Base-by-base conservation (phyloP, 2,797 vertebrate species). In the Capromys pilorides region DNA sequence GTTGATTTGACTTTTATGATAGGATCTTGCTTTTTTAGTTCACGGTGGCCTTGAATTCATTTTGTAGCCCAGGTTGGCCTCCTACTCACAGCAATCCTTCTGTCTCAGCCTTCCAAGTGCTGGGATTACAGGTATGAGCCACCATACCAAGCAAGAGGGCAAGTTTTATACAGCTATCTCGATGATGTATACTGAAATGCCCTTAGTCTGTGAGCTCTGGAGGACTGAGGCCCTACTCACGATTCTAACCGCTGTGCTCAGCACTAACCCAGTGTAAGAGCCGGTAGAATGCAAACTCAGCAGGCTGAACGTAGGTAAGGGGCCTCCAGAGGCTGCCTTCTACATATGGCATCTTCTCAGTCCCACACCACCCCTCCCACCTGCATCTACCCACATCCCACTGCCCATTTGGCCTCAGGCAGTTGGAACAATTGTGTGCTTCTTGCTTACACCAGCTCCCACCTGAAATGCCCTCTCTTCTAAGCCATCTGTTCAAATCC, bases 401-500 rank as follows among this genome's bases (percentile, higher is more conserved):
- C 45, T 69, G 62, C 14, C 67, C 36, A 77, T 28, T 0, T 39
- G 67, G 67, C 51, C 28, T 91, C 75, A 79, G 45, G n/a, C 79
- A 71, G 10, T 57, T 49, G 66, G 49, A 88, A 59, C 54, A 62
- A 57, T 57, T 83, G 12, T 45, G 4, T 36, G 33, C 24, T 41
- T 62, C n/a, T 61, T 64, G 67, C n/a, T 93, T 86, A 69, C 7
- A 22, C 69, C 51, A 75, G 77, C 64, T 69, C 45, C 33, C 73
- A 45, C n/a, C 49, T 26, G 57, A 81, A 77, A 84, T 69, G 31
- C 67, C 59, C 51, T 94, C 64, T 89, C 49, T 81, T 57, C 66
- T 61, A 36, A 41, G 13, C 82, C 54, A 89, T 90, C 61, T 94
- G 36, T 73, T 90, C 73, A 93, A 94, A 91, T 85, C 36, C 39